Conservation (phyloP, 2,113 vertebrate species). For the Oryctolagus cuniculus region mOryCun1.1 NC_091442.1:2865501-2866000, state of each 20-base stretch:
- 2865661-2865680: background rate
- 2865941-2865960: too few relatives aligned
- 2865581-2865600: accelerated
- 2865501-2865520: too few relatives aligned
- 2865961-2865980: too few relatives aligned
- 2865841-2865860: background rate
- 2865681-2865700: background rate
- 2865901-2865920: too few relatives aligned
- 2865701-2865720: background rate
- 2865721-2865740: background rate
- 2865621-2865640: background rate
- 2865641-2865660: too few relatives aligned
- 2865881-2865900: background rate
- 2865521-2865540: too few relatives aligned
- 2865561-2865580: background rate
- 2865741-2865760: background rate
- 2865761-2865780: background rate
- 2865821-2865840: accelerated
- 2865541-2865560: too few relatives aligned
- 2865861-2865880: background rate
- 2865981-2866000: too few relatives aligned
- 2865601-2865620: background rate
- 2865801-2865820: background rate
- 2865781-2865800: background rate
- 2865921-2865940: too few relatives aligned